Evolutionary conservation across 2,113 vertebrate species (phyloP), one percentile per base, ranked within the genome.

Genomic region (Crotalus horridus): DNA sequence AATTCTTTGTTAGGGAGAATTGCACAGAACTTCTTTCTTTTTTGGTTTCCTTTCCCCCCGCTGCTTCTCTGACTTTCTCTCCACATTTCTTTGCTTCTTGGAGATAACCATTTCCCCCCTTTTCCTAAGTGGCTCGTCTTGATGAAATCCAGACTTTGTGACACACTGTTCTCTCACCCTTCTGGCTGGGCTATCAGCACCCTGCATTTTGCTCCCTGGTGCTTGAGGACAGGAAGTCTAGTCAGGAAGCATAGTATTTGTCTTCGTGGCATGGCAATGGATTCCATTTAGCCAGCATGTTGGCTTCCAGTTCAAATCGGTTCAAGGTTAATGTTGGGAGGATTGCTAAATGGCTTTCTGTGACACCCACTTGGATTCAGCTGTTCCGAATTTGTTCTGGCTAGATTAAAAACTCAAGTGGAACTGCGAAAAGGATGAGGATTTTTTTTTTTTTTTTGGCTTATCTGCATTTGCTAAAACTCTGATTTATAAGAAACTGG

Each of bases 1-100:
- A 94, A 93, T 93, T 95, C 97, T 98, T 98, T 97, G 97, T 97
- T 96, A 95, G 92, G 93, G 93, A 93, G 96, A 94, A 92, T 74
- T 20, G 24, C 88, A 55, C n/a, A 92, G 93, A 86, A 23, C 94
- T 93, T 51, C 46, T 86, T 93, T 69, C 94, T 94, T 92, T 93
- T 89, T 39, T 21, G 6, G 15, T 87, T 85, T 29, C 15, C 23
- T 54, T 26, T 13, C 89, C 43, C 92, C 56, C 90, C 85, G 46
- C 64, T 94, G 53, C 85, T 33, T 33, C 26, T 59, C 29, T 87
- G 11, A 20, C 53, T 20, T 3, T 33, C 56, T 29, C 33, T 2
- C 7, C n/a, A 2, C 58, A 85, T 91, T 81, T 69, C 43, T 89
- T 26, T 90, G 46, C 48, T 26, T 89, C 26, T 91, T 46, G 54